Base-by-base conservation (phyloP, 2,797 vertebrate genomes). In the Siniperca scherzeri region DNA sequence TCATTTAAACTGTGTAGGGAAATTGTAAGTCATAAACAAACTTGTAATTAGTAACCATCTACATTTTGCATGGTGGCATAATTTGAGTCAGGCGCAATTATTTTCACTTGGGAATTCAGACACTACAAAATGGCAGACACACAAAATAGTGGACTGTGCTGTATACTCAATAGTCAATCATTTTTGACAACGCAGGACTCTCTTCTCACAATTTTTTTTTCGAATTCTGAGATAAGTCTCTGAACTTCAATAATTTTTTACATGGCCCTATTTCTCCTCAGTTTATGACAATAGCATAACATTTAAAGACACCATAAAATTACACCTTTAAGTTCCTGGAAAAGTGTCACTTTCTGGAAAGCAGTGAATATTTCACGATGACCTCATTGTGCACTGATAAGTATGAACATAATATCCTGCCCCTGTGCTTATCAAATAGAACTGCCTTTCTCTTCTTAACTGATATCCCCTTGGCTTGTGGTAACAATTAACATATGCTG, bases 221-320 rank as follows among this genome's bases (percentile, higher is more conserved):
- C 52, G 21, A 73, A 42, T 22, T 33, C n/a, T 21, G 7, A 66
- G 25, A 48, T 21, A 44, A 74, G 13, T 67, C 55, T 52, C 9
- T 4, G 27, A 46, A 38, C 33, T 30, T 2, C 38, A 3, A 53
- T 30, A 0, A 36, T 55, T 42, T 36, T 38, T 48, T 22, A 27
- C 52, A 73, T 22, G 7, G 14, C 19, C 30, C 40, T 17, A 53
- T 40, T 67, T 38, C 33, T 30, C 44, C 66, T 55, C 38, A 27
- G 10, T 42, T 6, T 36, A 48, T 36, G 55, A 13, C 30, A 68
- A n/a, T 9, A 72, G n/a, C 40, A 48, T 11, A 66, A 66, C 55
- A 71, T 62, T 52, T 48, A 77, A 46, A 71, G 48, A 73, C 10
- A 53, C 19, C 6, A 68, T 33, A 19, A 60, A 62, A 44, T 22